Conservation (phyloP, 2,888 invertebrate genomes). For the Cataglyphis altisquamis region DNA sequence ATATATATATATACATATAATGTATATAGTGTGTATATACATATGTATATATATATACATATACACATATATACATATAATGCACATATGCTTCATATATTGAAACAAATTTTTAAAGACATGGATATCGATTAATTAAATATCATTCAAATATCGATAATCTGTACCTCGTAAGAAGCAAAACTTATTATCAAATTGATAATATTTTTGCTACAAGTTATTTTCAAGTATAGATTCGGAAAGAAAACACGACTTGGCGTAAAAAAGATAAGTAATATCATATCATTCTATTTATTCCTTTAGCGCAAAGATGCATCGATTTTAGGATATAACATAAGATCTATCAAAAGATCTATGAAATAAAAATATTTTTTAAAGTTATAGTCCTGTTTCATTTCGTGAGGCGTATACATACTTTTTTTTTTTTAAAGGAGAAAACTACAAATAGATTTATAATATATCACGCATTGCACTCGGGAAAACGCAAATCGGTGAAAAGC, state of each 20-base stretch:
- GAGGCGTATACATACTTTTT: too few species aligned
- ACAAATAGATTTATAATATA: background rate
- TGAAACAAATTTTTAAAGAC: background rate
- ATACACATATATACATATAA: too few species aligned
- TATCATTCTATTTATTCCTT: background rate
- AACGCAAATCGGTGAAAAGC: constrained; percentile 14
- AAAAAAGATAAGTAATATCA: background rate
- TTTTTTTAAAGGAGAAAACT: background rate
- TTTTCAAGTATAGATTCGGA: background rate
- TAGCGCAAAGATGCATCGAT: background rate
- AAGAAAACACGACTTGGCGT: background rate
- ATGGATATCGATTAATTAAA: background rate
- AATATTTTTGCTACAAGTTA: background rate
- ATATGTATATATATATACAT: too few species aligned
- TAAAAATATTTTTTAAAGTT: background rate
- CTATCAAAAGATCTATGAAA: background rate
- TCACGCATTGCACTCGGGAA: background rate
- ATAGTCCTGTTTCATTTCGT: background rate
- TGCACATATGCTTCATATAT: background rate
- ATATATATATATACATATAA: too few species aligned
- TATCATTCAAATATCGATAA: background rate
- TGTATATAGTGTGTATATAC: too few species aligned
- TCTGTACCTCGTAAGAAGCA: background rate
- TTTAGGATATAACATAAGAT: background rate
- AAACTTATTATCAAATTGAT: background rate